phyloP scores from a whole-genome alignment of 2,888 invertebrate species.

The Camptogramma bilineatum region DNA sequence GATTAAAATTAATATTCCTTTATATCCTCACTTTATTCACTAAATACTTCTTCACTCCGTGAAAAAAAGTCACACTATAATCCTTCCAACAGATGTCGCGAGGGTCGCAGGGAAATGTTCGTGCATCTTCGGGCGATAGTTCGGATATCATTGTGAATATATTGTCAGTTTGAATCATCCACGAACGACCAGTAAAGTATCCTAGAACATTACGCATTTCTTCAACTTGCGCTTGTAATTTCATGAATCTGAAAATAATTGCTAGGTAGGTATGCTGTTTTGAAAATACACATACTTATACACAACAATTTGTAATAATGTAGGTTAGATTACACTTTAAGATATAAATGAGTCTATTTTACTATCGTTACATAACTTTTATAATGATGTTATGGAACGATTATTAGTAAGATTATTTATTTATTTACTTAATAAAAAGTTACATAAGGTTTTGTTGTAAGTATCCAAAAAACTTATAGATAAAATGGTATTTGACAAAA shows the following conservation, averaged over 20 bases:
- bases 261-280: neutral
- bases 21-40: neutral
- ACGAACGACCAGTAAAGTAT: neutral
- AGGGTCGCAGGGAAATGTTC: neutral
- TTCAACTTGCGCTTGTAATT: neutral
- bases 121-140: neutral
- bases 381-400: too few species aligned
- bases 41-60: neutral
- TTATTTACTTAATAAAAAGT: too few species aligned
- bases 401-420: too few species aligned
- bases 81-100: neutral
- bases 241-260: neutral
- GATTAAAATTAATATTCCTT: neutral
- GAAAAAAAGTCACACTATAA: neutral
- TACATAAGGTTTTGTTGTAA: too few species aligned
- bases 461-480: too few species aligned
- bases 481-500: too few species aligned
- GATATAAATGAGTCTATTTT: too few species aligned
- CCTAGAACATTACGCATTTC: neutral
- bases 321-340: too few species aligned
- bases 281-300: too few species aligned
- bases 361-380: too few species aligned
- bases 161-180: neutral
- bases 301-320: too few species aligned
- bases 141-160: neutral